Evolutionary conservation across 2,113 vertebrate species (phyloP).

Genomic region (Heteronetta atricapilla): DNA sequence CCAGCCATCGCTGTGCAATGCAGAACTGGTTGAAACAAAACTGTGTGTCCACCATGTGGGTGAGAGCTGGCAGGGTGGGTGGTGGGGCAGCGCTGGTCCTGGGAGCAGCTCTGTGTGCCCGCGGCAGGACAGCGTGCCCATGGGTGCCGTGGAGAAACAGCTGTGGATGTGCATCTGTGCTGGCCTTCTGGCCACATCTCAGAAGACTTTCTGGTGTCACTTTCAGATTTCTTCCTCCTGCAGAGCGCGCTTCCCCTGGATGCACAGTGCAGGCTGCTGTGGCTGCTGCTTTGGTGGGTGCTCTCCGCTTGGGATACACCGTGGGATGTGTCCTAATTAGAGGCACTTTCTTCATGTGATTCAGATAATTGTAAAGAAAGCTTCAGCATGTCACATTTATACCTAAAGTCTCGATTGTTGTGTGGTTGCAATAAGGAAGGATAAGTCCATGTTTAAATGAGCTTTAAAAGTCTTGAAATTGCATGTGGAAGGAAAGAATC

Average conservation of each 20-base stretch:
- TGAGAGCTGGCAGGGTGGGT: background rate
- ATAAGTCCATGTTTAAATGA: background rate
- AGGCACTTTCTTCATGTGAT: background rate
- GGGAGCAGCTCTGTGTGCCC: accelerated
- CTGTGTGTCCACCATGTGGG: background rate
- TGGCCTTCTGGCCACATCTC: background rate
- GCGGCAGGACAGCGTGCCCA: accelerated
- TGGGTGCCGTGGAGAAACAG: background rate
- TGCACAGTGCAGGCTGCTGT: background rate
- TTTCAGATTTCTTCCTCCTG: background rate
- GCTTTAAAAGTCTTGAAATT: background rate
- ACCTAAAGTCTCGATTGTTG: background rate
- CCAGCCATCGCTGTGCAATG: background rate
- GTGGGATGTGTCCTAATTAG: background rate
- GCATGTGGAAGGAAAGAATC: background rate
- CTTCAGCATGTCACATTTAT: background rate
- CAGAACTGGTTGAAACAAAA: background rate
- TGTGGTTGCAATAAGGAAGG: background rate
- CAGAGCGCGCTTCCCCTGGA: background rate
- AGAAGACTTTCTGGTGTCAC: background rate
- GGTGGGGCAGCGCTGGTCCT: background rate
- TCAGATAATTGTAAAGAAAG: background rate
- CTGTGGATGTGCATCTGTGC: background rate
- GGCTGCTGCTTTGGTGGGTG: background rate
- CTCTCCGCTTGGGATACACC: background rate